Evolutionary conservation across 2,888 invertebrate species (phyloP).

Genomic region (Hirtodrosophila duncani): DNA sequence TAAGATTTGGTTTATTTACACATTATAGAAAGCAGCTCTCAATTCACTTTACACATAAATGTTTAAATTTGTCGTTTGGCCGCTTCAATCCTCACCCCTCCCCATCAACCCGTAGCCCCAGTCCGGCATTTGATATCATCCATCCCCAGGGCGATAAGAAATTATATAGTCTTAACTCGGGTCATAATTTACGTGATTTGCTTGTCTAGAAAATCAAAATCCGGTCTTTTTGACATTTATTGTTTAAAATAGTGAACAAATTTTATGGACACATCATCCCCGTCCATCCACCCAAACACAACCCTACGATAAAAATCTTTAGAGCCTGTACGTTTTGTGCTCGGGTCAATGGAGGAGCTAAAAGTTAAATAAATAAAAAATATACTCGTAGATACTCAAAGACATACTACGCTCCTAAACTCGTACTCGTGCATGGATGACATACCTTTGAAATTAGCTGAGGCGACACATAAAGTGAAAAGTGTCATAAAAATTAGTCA

Average conservation of each 20-base stretch:
- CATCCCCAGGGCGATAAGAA: constrained; percentile 67
- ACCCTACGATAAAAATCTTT: constrained; percentile 54
- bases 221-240: constrained; percentile 72
- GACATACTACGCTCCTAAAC: too few species aligned
- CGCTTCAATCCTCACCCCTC: too few species aligned
- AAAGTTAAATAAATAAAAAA: constrained; percentile 36
- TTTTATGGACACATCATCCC: constrained; percentile 48
- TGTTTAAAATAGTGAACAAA: constrained; percentile 62
- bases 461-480: constrained; percentile 59
- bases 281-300: not conserved
- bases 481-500: constrained; percentile 73
- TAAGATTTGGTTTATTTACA: too few species aligned
- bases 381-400: constrained; percentile 5
- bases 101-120: too few species aligned
- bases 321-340: constrained; percentile 21
- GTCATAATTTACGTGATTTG: constrained; percentile 73
- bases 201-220: constrained; percentile 48
- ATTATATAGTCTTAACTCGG: constrained; percentile 63
- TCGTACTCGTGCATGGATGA: too few species aligned
- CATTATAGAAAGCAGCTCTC: too few species aligned
- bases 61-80: too few species aligned
- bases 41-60: too few species aligned
- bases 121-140: constrained; percentile 73
- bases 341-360: constrained; percentile 28
- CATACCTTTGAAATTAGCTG: constrained; percentile 49